Base-by-base conservation (phyloP, 2,797 vertebrate genomes). In the Galago senegalensis region DNA sequence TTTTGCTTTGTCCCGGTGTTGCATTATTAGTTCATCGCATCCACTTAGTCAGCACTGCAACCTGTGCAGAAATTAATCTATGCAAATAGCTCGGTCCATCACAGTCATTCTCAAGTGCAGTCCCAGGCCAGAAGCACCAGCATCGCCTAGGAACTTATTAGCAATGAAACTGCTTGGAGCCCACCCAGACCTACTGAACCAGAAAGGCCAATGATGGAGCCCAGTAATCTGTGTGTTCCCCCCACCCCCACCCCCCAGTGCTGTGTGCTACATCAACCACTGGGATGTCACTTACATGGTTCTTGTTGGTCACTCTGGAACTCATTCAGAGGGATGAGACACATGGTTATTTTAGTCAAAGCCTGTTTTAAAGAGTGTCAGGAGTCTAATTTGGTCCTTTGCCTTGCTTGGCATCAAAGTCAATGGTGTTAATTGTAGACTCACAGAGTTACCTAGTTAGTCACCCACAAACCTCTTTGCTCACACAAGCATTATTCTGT, bases 291-390 rank as follows among this genome's bases (percentile, higher is more conserved):
- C 90, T 96, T 58, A 43, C 0, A 3, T 29, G 85, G 88, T 92
- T 97, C 96, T 70, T 95, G 95, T 93, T 94, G 97, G 92, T 95
- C 70, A 83, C 96, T 90, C 95, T 97, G 96, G 97, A 96, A 95
- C 86, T 96, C 97, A 97, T 58, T 58, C 40, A 96, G 72, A 87
- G 49, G 37, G 91, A 97, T 84, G 95, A 97, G 93, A 97, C 20
- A 92, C 98, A 98, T 70, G 37, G 88, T 67, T 92, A 72, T 56
- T 69, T 95, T 93, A 96, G 93, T 97, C 95, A 96, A 94, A 16
- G 87, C 94, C 49, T 53, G 25, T 95, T 97, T 80, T 87, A 69
- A 88, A 89, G 76, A 93, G 81, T 13, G 7, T 83, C 17, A 60
- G 34, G 43, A 80, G n/a, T 75, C 65, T 56, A 25, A 27, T 80